phyloP scores from a whole-genome alignment of 1,140 invertebrate genomes.

The Alviniconcha marisindica region DNA sequence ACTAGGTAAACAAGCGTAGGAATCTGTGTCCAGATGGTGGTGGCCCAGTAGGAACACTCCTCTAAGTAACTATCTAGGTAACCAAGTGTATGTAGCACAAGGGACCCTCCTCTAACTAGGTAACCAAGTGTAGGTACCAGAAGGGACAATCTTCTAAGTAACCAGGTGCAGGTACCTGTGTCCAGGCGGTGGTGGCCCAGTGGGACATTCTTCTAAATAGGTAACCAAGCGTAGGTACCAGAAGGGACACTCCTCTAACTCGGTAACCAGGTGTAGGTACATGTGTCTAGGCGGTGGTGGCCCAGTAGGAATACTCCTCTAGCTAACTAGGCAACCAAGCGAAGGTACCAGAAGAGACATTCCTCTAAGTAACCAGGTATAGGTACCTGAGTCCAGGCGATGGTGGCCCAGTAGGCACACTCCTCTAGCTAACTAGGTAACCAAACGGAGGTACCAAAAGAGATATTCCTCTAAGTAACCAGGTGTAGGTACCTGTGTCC shows the following conservation, averaged over 20 bases:
- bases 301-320: background rate
- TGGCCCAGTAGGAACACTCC: too few relatives aligned
- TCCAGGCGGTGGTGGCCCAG: background rate
- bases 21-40: too few relatives aligned
- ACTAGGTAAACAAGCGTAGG: too few relatives aligned
- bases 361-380: too few relatives aligned
- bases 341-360: background rate
- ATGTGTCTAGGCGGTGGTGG: background rate
- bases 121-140: too few relatives aligned
- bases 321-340: background rate
- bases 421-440: background rate
- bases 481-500: too few relatives aligned
- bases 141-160: slow-evolving; percentile 80
- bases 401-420: background rate
- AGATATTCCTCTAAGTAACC: too few relatives aligned
- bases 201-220: background rate
- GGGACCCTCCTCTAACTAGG: too few relatives aligned
- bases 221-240: background rate
- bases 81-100: too few relatives aligned
- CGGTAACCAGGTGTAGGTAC: too few relatives aligned
- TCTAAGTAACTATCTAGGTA: too few relatives aligned
- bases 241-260: background rate
- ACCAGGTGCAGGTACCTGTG: background rate
- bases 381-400: background rate
- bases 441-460: too few relatives aligned